Evolutionary conservation across 2,797 vertebrate genomes (phyloP).

Genomic region (Malacoctenus gilli): DNA sequence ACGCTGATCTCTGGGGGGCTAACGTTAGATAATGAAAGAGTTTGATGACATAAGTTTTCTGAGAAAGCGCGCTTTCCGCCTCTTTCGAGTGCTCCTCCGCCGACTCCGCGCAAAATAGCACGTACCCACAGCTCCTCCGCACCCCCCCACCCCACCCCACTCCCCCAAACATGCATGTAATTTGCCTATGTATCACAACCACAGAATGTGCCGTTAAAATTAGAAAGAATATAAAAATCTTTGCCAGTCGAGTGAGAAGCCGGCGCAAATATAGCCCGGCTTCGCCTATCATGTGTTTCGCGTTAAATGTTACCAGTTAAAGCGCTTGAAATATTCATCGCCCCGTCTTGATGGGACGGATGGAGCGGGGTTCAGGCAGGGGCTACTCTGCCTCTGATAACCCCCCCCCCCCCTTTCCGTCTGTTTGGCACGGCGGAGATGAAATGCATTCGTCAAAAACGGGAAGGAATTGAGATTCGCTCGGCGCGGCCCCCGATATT

Average conservation of each 20-base stretch:
- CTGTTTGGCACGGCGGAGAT: constrained; percentile 43
- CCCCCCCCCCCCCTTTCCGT: too few species aligned
- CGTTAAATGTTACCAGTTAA: constrained; percentile 69
- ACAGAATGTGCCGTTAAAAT: constrained; percentile 48
- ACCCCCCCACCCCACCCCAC: constrained; percentile 15
- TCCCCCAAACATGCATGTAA: constrained; percentile 42
- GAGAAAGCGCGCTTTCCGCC: constrained; percentile 67
- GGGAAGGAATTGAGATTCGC: constrained; percentile 62
- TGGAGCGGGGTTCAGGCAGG: constrained; percentile 48
- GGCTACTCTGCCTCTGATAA: constrained; percentile 54
- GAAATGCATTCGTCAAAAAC: constrained; percentile 68
- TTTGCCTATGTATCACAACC: constrained; percentile 44
- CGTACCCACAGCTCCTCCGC: constrained; percentile 15
- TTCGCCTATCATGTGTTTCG: constrained; percentile 56
- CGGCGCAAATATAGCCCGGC: constrained; percentile 25
- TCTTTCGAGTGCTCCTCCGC: constrained; percentile 60
- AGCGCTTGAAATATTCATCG: constrained; percentile 74
- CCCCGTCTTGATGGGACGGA: constrained; percentile 42
- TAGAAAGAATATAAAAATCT: constrained; percentile 46
- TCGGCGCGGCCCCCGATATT: constrained; percentile 46
- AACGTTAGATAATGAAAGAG: constrained; percentile 79
- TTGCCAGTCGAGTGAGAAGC: constrained; percentile 34
- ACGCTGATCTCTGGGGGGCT: constrained; percentile 68
- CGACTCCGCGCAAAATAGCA: constrained; percentile 35
- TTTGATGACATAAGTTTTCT: constrained; percentile 78